Base-by-base conservation (phyloP, 2,797 vertebrate genomes). In the Cynodonichthys magdalenae region DNA sequence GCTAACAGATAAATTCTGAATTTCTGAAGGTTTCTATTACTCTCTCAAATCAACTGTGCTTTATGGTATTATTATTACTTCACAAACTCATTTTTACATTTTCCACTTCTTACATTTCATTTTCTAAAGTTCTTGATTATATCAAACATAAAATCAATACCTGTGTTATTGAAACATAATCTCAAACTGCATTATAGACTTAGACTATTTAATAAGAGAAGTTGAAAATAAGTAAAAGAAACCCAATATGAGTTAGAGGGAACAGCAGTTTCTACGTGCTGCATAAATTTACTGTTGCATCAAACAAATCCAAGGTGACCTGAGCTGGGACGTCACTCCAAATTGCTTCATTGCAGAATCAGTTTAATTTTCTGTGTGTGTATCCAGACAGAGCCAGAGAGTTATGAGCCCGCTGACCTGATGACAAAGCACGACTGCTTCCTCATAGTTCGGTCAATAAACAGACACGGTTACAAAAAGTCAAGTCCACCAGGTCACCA, bases 341-440 rank as follows among this genome's bases (percentile, higher is more conserved):
- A 87, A 90, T 79, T 88, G 87, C 90, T 87, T 88, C 84, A 87
- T 82, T 86, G 90, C 88, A 90, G 82, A 91, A 91, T 86, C 62
- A 77, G 89, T 89, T 91, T 84, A 81, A 90, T 89, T 86, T 87
- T 90, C 80, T 80, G 75, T 55, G 60, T 85, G 77, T 74, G 70
- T 68, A 75, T 83, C 64, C 65, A 79, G 75, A 74, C 80, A 57
- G 62, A 80, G 71, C 54, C 53, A 3, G 59, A 80, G 84, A 88
- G 86, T 86, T 90, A 88, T 85, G 83, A 87, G 86, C 71, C 52
- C 0, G 48, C 79, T 82, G 89, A 91, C 86, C 88, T 91, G 90
- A 91, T 91, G 90, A 92, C 89, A 81, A 91, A 90, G 90, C 90
- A 89, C 24, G 50, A 69, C 65, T 74, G 80, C 87, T 83, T 91